Evolutionary conservation across 2,113 vertebrate genomes (phyloP), one percentile per base, ranked within the genome.

Genomic region (Pseudolaguvia tuberculata): DNA sequence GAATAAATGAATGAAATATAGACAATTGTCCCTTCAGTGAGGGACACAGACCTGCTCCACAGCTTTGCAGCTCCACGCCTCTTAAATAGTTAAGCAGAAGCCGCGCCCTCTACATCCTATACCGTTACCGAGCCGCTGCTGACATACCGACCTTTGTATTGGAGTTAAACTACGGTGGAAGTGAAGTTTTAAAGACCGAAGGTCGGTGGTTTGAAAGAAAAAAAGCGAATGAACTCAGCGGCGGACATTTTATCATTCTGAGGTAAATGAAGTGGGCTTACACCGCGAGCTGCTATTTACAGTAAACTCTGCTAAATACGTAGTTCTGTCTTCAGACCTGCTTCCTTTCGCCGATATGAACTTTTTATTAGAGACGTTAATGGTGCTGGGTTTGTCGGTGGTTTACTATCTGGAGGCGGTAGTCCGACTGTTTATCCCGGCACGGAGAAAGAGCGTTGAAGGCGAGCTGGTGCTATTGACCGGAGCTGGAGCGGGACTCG

Each of bases 401-500:
- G 93, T 93, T 83, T 93, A 88, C 52, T 73, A 77, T 10, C 58
- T 96, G 79, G 94, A 96, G 57, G 81, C 90, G 0, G 65, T 93
- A 0, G 20, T 92, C 42, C 83, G 87, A 76, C 72, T 87, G 1
- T 10, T 95, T 31, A 80, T 98, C 71, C 93, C 94, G 13, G 83
- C 0, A 35, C 81, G 77, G 29, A 93, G 87, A 83, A 99, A 97
- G 83, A 90, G 83, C 61, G 89, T 97, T 8, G 42, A 86, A 12
- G 93, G 93, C 15, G 95, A 98, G 83, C 87, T 92, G 4, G 93
- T 98, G 12, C 87, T 99, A 72, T 88, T 97, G 81, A 95, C 94
- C 0, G 96, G 96, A 42, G 89, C 94, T 0, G 95, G 91, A 20
- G 90, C 90, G 25, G 96, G 95, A 10, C 83, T 98, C 9, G 95